Evolutionary conservation across 2,888 invertebrate genomes (phyloP).

Genomic region (Drosophila aldrichi): DNA sequence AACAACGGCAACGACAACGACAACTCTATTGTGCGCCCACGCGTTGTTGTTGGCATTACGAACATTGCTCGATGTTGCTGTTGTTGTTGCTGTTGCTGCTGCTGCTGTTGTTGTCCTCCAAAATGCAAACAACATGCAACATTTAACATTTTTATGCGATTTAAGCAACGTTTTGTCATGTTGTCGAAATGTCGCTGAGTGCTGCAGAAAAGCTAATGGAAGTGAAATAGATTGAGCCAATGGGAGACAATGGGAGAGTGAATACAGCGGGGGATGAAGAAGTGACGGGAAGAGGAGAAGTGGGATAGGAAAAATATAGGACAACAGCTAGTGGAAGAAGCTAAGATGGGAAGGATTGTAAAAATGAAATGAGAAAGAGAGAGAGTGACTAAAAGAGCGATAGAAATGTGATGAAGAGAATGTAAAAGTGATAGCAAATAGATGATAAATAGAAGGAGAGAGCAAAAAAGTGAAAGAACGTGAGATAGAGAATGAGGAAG

Average conservation of each 20-base stretch:
- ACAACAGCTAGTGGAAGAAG: not conserved
- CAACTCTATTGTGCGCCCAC: constrained; percentile 78
- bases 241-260: not conserved
- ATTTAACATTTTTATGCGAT: constrained; percentile 64
- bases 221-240: not conserved
- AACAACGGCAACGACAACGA: constrained; percentile 37
- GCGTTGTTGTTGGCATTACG: constrained; percentile 59
- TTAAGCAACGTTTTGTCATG: constrained; percentile 57
- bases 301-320: not conserved
- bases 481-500: not conserved
- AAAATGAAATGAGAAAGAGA: not conserved
- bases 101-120: constrained; percentile 44
- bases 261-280: not conserved
- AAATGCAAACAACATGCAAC: constrained; percentile 58
- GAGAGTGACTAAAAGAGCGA: not conserved
- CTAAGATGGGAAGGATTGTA: too few species aligned
- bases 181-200: constrained; percentile 25
- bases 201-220: not conserved
- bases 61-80: constrained; percentile 44
- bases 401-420: not conserved
- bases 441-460: not conserved
- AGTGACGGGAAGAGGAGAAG: not conserved
- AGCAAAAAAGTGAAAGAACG: not conserved
- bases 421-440: too few species aligned
- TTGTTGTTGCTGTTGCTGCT: constrained; percentile 17